A percentile compares a stretch with the other conserved stretches of the same genome.
These are phyloP conservation scores for Clarias macrocephalus DNA, from an alignment of 2,113 vertebrate genomes.

Conservation along the genomic window DNA sequence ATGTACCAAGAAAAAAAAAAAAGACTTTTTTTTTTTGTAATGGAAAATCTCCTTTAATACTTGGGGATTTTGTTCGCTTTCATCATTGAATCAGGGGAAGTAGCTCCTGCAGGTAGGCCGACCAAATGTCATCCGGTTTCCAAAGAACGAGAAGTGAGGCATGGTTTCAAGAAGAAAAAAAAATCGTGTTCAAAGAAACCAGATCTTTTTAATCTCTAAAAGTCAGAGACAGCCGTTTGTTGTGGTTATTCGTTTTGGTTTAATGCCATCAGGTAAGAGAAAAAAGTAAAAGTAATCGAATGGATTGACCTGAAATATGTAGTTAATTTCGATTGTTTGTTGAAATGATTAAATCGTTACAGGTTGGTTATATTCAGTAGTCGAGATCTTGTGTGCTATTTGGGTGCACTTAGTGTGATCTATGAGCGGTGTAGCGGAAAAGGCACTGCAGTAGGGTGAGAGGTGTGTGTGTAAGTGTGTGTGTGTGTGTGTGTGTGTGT, in stretches of 20 bases:
- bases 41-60: slow-evolving; percentile 3
- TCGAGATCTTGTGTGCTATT: not conserved
- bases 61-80: slow-evolving; percentile 16
- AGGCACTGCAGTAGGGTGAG: not conserved
- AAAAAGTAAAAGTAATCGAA: not conserved
- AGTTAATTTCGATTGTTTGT: not conserved
- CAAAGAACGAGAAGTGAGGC: slow-evolving; percentile 33
- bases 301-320: not conserved
- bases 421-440: not conserved
- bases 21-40: not conserved
- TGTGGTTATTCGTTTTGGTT: not conserved
- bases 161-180: slow-evolving; percentile 18
- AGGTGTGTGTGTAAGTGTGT: slow-evolving; percentile 9
- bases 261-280: not conserved
- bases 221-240: not conserved
- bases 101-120: slow-evolving; percentile 18
- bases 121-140: slow-evolving; percentile 32
- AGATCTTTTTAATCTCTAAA: slow-evolving; percentile 19
- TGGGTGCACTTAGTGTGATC: not conserved
- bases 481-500: slow-evolving; percentile 18
- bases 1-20: not conserved
- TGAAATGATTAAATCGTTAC: not conserved
- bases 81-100: slow-evolving; percentile 18
- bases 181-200: slow-evolving; percentile 40
- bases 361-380: not conserved